A percentile compares a stretch with the other conserved stretches of the same genome.
Evolutionary conservation across 1,140 invertebrate genomes (phyloP).

Genomic region (Triops longicaudatus): DNA sequence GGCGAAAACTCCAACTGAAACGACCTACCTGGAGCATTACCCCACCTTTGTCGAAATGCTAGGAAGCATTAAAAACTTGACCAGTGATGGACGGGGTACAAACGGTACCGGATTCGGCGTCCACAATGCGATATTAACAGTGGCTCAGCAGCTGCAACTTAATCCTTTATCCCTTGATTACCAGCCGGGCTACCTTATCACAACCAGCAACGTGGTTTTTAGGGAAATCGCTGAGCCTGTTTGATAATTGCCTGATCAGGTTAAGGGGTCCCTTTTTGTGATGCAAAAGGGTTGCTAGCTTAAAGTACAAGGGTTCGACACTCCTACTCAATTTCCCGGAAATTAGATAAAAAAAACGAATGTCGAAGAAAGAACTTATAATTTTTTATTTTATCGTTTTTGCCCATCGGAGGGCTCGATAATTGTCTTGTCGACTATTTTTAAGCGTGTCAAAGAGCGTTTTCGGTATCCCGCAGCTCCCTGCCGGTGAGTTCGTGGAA

Average conservation of each 20-base stretch:
- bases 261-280: too few relatives aligned
- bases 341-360: too few relatives aligned
- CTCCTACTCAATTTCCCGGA: too few relatives aligned
- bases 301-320: too few relatives aligned
- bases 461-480: background rate
- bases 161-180: background rate
- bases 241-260: too few relatives aligned
- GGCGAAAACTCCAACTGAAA: background rate
- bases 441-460: constrained; percentile 7
- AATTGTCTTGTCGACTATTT: constrained; percentile 9
- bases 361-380: too few relatives aligned
- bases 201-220: background rate
- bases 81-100: background rate
- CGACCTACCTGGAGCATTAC: background rate
- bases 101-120: background rate
- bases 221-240: background rate
- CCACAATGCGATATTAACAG: background rate
- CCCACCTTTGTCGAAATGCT: background rate
- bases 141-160: background rate
- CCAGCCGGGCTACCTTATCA: background rate
- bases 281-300: too few relatives aligned
- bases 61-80: constrained; percentile 5
- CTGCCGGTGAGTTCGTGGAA: background rate
- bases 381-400: background rate
- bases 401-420: background rate